Base-by-base conservation (phyloP, 30 jellyfish, hydroid and myxozoan genomes). In the Pseudorhiza aurosa region DNA sequence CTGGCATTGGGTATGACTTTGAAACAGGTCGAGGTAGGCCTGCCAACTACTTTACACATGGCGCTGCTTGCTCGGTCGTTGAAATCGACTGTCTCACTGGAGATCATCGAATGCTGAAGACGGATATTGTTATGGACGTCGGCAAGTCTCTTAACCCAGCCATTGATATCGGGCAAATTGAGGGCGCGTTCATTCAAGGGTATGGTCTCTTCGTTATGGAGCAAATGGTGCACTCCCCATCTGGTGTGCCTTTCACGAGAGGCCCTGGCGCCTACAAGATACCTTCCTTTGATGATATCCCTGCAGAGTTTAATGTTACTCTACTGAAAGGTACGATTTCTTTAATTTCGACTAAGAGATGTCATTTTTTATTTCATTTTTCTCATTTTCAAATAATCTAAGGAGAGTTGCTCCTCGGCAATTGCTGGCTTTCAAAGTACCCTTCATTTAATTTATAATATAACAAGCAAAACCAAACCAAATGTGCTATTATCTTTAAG, bases 241-340 rank as follows among this genome's bases (percentile, higher is more conserved):
- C 82, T 1, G 90, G 90, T 19, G 75, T 46, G 0, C 82, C 73
- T 15, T 63, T 59, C 5, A 62, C 90, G 31, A 80, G 90, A n/a
- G 90, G 90, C 14, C 90, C 90, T 33, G 90, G 90, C 18, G 82
- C 90, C 4, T 78, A 78, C 58, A 78, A 78, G 78, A 78, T 78
- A 8, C 90, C 90, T 12, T 17, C 74, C 11, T 78, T 78, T 42
- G 79, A 43, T 30, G 75, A 72, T 18, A 55, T 72, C 12, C 85
- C 85, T 4, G 63, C 72, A 17, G 85, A 72, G 58, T 76, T 76
- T 46, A 76, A 76, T 28, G 88, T 76, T 31, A 43, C 83, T 8
- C 82, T 78, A 4, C 75, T 78, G 33, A 63, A 63, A 62, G 90
- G 90, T 78, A 28, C 22, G 69, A n/a, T n/a, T n/a, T n/a, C n/a